These are phyloP conservation scores for Allacma fusca DNA, from an alignment of 2,888 invertebrate species.

Conservation along the genomic window DNA sequence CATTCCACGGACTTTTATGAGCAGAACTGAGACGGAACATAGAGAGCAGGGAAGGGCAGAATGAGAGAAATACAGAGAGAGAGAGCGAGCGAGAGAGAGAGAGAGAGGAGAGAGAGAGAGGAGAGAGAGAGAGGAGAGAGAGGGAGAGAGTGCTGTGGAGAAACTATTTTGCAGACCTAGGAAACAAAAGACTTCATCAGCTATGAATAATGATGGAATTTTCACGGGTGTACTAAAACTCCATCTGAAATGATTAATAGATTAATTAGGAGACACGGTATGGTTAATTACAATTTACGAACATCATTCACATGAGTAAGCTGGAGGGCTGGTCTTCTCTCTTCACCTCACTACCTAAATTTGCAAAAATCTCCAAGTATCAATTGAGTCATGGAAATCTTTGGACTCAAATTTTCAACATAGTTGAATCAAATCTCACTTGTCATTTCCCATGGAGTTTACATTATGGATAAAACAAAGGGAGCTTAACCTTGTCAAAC, in stretches of 20 bases:
- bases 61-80: background rate
- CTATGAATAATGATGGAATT: conserved; percentile 16
- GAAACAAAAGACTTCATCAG: background rate
- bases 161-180: background rate
- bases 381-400: background rate
- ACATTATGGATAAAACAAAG: conserved; percentile 17
- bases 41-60: background rate
- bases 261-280: conserved; percentile 33
- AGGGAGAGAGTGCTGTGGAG: background rate
- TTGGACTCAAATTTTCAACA: background rate
- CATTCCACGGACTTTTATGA: background rate
- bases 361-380: background rate
- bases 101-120: conserved; percentile 9
- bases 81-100: background rate
- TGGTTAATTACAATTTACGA: conserved; percentile 28
- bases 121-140: background rate
- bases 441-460: conserved; percentile 34
- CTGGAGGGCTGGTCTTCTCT: background rate
- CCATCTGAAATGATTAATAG: conserved; percentile 3
- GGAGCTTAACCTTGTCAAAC: conserved; percentile 35
- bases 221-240: conserved; percentile 6
- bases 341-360: background rate
- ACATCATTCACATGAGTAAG: conserved; percentile 1
- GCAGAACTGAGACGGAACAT: background rate
- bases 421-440: conserved; percentile 25